Conservation (phyloP, 1,140 invertebrate genomes). For the Hyles vespertilio region DNA sequence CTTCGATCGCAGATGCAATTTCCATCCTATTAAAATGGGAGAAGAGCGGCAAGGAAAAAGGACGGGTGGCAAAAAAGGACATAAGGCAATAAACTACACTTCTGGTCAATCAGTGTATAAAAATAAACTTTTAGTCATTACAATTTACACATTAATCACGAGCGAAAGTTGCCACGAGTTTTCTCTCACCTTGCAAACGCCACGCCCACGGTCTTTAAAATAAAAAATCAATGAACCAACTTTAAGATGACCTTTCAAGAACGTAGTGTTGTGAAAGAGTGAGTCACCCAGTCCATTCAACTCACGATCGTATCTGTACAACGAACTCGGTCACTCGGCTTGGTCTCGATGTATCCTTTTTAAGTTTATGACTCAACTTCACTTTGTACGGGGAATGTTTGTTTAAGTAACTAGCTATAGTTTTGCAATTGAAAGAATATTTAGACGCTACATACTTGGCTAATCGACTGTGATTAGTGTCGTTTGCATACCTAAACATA, state of each 20-base stretch:
- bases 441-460: not conserved
- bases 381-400: conserved; percentile 22
- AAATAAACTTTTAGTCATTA: too few relatives aligned
- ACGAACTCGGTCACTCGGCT: conserved; percentile 48
- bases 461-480: too few relatives aligned
- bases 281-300: conserved; percentile 63
- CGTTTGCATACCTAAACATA: too few relatives aligned
- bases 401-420: conserved; percentile 28
- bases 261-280: conserved; percentile 48
- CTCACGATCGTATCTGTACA: conserved; percentile 37
- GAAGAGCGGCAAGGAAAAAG: too few relatives aligned
- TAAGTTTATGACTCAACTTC: conserved; percentile 52
- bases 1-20: too few relatives aligned
- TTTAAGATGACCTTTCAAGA: conserved; percentile 51
- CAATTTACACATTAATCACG: not conserved
- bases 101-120: too few relatives aligned
- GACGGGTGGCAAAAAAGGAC: too few relatives aligned
- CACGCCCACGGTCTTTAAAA: conserved; percentile 16
- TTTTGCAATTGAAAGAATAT: conserved; percentile 13
- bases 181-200: conserved; percentile 17
- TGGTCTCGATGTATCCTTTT: conserved; percentile 48
- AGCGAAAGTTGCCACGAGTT: conserved; percentile 12
- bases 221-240: conserved; percentile 30
- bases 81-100: too few relatives aligned
- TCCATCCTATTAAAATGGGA: too few relatives aligned